Percentiles rank a stretch among this genome's conserved stretches.
Conservation (phyloP, 53 echinoderm and acorn worm species). For the Holothuria scabra region DNA sequence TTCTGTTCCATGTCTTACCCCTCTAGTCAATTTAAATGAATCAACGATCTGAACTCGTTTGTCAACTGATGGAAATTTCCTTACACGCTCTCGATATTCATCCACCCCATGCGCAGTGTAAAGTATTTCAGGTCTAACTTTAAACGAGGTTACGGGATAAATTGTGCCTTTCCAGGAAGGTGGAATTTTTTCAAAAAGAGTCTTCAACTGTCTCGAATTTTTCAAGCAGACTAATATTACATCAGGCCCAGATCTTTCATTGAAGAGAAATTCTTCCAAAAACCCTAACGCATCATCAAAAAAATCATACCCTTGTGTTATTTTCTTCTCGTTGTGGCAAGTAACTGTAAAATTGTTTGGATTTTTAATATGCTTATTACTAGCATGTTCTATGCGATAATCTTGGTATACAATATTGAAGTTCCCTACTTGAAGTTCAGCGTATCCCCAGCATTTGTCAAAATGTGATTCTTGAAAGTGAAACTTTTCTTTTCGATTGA, state of each 20-base stretch:
- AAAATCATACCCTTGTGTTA: background rate
- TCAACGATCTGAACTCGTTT: background rate
- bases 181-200: background rate
- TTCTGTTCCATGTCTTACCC: background rate
- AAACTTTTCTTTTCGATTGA: background rate
- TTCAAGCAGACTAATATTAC: background rate
- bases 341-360: too few relatives aligned
- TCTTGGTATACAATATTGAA: constrained; percentile 12
- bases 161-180: background rate
- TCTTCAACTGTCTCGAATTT: background rate
- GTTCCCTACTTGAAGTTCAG: constrained; percentile 6
- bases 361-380: background rate
- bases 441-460: constrained; percentile 26
- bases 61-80: constrained; percentile 4
- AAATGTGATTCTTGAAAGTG: background rate
- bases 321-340: constrained; percentile 13
- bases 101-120: background rate
- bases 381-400: background rate
- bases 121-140: background rate
- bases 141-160: constrained; percentile 3
- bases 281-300: background rate
- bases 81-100: background rate
- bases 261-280: constrained; percentile 13
- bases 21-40: background rate
- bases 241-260: background rate